These are phyloP conservation scores for Acipenser oxyrinchus DNA, from an alignment of 2,797 vertebrate genomes.

Conservation along the genomic window DNA sequence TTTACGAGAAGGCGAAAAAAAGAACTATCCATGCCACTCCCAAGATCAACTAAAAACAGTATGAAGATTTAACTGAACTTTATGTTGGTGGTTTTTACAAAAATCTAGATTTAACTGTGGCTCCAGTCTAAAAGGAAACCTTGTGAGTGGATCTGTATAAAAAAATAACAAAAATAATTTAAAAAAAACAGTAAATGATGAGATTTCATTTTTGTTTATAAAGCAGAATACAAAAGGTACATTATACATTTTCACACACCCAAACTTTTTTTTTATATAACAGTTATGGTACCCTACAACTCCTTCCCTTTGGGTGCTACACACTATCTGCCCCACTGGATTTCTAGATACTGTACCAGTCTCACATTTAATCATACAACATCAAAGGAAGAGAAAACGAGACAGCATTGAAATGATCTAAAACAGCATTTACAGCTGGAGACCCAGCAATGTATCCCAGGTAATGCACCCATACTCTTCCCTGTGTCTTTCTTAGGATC, in stretches of 20 bases:
- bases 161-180: conserved; percentile 61
- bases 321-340: conserved; percentile 40
- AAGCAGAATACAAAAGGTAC: conserved; percentile 66
- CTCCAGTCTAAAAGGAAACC: conserved; percentile 55
- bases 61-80: too few species aligned
- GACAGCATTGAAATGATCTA: conserved; percentile 52
- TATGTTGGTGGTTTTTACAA: too few species aligned
- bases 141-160: conserved; percentile 28
- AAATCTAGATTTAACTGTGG: conserved; percentile 44
- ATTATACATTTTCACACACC: conserved; percentile 55
- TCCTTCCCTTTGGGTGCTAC: conserved; percentile 57
- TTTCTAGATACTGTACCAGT: conserved; percentile 49
- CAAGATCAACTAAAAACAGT: conserved; percentile 4
- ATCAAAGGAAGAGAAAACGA: conserved; percentile 38
- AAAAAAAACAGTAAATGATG: conserved; percentile 62
- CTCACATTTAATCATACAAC: conserved; percentile 7
- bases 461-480: conserved; percentile 28
- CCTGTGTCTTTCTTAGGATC: too few species aligned
- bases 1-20: conserved; percentile 44
- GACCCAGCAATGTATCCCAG: conserved; percentile 48
- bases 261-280: conserved; percentile 52
- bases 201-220: conserved; percentile 32
- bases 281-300: conserved; percentile 42
- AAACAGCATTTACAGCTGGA: conserved; percentile 45
- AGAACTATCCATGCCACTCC: conserved; percentile 58